phyloP scores from a whole-genome alignment of 2,797 vertebrate species.

The Cuculus canorus region DNA sequence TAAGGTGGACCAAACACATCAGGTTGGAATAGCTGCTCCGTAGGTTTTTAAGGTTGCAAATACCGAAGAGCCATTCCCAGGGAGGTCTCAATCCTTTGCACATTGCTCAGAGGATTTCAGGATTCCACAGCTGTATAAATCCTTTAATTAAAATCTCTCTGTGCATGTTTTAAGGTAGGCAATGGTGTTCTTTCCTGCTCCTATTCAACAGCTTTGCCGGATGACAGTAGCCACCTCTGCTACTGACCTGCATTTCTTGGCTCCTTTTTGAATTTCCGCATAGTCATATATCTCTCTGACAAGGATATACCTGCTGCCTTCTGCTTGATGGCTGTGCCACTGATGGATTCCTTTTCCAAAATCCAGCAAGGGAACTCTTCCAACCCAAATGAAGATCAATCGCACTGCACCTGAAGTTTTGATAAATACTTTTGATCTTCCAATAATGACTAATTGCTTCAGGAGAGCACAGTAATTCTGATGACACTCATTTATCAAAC shows the following conservation, averaged over 20 bases:
- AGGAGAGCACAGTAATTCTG: conserved; percentile 28
- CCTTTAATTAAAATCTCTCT: conserved; percentile 65
- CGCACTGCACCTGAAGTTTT: not conserved
- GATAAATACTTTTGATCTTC: conserved; percentile 60
- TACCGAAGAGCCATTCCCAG: conserved; percentile 1
- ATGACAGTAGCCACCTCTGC: not conserved
- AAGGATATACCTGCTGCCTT: conserved; percentile 49
- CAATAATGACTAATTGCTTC: conserved; percentile 64
- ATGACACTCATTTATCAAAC: conserved; percentile 59
- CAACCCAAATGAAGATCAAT: conserved; percentile 67
- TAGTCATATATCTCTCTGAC: conserved; percentile 41
- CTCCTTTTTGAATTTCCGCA: not conserved
- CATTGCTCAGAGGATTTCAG: conserved; percentile 62
- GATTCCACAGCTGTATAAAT: conserved; percentile 61
- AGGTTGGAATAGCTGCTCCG: conserved; percentile 28
- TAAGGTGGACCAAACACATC: not conserved
- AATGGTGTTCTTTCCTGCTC: not conserved
- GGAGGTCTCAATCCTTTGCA: conserved; percentile 42
- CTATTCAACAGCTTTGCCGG: not conserved
- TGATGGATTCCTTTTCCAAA: conserved; percentile 43
- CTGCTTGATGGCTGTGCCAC: conserved; percentile 47
- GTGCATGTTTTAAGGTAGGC: not conserved
- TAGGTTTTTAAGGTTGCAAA: conserved; percentile 2
- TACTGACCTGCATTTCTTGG: conserved; percentile 22
- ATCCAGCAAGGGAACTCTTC: conserved; percentile 40